Evolutionary conservation across 1,140 invertebrate species (phyloP), one percentile per base, ranked within the genome.

Genomic region (Tyrophagus putrescentiae): DNA sequence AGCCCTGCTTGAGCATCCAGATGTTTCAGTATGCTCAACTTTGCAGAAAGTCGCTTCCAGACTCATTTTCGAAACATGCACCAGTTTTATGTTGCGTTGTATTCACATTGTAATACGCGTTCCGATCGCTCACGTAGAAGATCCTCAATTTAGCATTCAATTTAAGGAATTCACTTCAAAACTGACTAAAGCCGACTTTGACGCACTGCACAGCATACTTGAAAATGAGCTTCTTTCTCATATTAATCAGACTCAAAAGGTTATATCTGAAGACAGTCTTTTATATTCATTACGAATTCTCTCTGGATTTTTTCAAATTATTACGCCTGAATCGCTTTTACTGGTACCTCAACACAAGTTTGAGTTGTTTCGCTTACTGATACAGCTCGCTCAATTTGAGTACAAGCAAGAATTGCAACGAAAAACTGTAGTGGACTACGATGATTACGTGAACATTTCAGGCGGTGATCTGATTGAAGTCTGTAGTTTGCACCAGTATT

Each of bases 361-460:
- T 54, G 13, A 54, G n/a, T 13, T 54, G 2, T 31, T 54, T 54
- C 52, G 52, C 21, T 34, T 34, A 54, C 27, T 54, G 1, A 31
- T 54, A 3, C 32, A 54, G 32, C 13, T 54, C 4, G 1, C 1
- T 3, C 31, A 54, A 25, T 31, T 54, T 31, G 52, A 54, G 16
- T 50, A 28, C 31, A 23, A 50, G n/a, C n/a, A n/a, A n/a, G n/a
- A n/a, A n/a, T n/a, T n/a, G 25, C 41, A 5, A 21, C 25, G 18
- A 23, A 42, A 42, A 42, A 21, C 3, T 42, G 41, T 5, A 21
- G 41, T 21, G 18, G 6, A 42, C 3, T n/a, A 42, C 25, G 41
- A 4, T 42, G 41, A 42, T 42, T 42, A 21, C 41, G 1, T 42
- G 4, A 23, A 42, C 25, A 3, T 42, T 4, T 21, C 18, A 21